Conservation (phyloP, 2,797 vertebrate genomes). For the Schizopygopsis pylzovi region DNA sequence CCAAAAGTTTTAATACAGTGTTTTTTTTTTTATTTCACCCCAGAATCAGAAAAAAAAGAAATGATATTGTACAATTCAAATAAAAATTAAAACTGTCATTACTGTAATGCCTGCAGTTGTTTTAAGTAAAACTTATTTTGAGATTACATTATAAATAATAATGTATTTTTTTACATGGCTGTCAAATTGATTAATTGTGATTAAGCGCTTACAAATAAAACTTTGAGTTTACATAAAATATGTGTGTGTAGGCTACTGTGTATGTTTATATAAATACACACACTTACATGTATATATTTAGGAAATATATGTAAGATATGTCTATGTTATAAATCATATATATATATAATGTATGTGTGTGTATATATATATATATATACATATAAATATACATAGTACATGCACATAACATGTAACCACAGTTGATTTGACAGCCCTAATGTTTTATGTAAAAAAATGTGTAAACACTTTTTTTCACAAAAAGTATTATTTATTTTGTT, state of each 20-base stretch:
- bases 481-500: not conserved
- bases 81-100: not conserved
- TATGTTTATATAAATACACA: too few species aligned
- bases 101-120: not conserved
- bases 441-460: not conserved
- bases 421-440: too few species aligned
- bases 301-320: too few species aligned
- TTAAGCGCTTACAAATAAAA: not conserved
- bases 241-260: not conserved
- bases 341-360: too few species aligned
- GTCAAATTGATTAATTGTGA: not conserved
- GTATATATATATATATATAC: too few species aligned
- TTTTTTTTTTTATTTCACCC: not conserved
- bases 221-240: not conserved
- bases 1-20: not conserved
- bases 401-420: too few species aligned
- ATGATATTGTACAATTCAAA: not conserved
- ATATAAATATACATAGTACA: too few species aligned
- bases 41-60: not conserved
- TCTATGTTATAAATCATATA: too few species aligned
- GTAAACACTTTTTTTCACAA: too few species aligned
- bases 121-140: not conserved
- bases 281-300: too few species aligned
- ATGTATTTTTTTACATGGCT: not conserved
- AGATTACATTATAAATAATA: not conserved